Conservation (phyloP, 2,888 invertebrate species). For the Athripsodes cinereus region DNA sequence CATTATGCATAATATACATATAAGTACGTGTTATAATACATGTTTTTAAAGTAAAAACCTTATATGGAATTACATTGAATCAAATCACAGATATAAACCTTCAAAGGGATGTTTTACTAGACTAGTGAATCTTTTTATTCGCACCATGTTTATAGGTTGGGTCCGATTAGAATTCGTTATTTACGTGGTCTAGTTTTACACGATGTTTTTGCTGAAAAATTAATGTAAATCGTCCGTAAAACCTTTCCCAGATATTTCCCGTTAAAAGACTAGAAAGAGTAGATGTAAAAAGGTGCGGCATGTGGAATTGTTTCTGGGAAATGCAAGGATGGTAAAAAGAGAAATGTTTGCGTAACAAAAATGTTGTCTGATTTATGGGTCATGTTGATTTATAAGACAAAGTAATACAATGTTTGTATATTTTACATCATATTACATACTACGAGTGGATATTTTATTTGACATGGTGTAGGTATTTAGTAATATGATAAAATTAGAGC, state of each 20-base stretch:
- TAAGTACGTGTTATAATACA: too few species aligned
- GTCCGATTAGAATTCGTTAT: not conserved
- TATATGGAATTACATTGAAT: too few species aligned
- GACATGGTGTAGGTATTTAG: not conserved
- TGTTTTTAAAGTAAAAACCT: too few species aligned
- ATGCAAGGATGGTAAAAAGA: not conserved
- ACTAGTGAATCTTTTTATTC: not conserved
- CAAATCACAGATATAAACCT: too few species aligned
- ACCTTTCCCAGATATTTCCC: constrained; percentile 15
- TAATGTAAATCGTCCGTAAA: constrained; percentile 16
- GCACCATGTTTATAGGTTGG: not conserved
- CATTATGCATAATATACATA: too few species aligned
- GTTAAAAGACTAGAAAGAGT: constrained; percentile 7
- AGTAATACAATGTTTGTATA: not conserved
- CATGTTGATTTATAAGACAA: constrained; percentile 4
- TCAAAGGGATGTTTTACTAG: too few species aligned
- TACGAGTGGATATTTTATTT: not conserved
- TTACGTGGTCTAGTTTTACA: not conserved
- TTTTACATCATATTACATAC: not conserved
- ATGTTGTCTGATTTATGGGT: constrained; percentile 4
- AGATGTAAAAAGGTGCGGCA: constrained; percentile 3
- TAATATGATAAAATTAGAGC: not conserved
- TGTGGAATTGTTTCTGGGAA: constrained; percentile 9
- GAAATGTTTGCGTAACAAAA: not conserved
- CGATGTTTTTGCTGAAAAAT: constrained; percentile 14